These are phyloP conservation scores for Ictalurus punctatus DNA, from an alignment of 2,113 vertebrate species.

Conservation along the genomic window DNA sequence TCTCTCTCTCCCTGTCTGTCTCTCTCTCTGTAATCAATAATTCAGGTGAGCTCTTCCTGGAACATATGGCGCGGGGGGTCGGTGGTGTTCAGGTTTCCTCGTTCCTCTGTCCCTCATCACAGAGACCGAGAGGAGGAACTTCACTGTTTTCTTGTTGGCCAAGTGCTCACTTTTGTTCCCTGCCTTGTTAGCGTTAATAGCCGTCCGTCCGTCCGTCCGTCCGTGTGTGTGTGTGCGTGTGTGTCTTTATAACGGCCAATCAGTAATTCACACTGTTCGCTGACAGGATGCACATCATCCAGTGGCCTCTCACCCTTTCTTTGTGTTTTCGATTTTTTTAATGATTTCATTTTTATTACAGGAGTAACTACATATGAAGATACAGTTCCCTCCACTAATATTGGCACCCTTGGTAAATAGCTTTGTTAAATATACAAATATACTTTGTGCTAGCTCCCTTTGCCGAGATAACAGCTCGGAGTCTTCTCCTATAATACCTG, in stretches of 20 bases:
- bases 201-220: constrained; percentile 23
- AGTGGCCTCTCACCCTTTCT: constrained; percentile 31
- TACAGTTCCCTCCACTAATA: no score
- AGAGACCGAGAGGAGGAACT: constrained; percentile 69
- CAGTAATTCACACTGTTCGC: constrained; percentile 70
- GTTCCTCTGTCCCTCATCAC: constrained; percentile 71
- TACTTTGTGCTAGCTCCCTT: no score
- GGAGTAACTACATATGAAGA: no score
- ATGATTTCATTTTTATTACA: background rate
- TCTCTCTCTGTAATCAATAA: constrained; percentile 87
- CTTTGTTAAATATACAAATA: no score
- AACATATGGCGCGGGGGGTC: constrained; percentile 86
- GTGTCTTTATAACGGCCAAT: constrained; percentile 66
- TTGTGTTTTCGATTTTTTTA: background rate
- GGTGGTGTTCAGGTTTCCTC: constrained; percentile 70
- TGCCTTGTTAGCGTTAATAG: constrained; percentile 64
- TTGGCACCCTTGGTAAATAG: no score
- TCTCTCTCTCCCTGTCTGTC: background rate
- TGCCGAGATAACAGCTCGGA: no score
- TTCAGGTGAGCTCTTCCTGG: constrained; percentile 84
- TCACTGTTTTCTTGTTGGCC: constrained; percentile 41
- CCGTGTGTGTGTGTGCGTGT: constrained; percentile 12
- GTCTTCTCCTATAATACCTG: no score
- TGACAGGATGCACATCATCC: constrained; percentile 64
- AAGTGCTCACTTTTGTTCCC: constrained; percentile 61